These are phyloP conservation scores for Drosophila simulans DNA, from an alignment of 1,140 invertebrate species.

Conservation along the genomic window DNA sequence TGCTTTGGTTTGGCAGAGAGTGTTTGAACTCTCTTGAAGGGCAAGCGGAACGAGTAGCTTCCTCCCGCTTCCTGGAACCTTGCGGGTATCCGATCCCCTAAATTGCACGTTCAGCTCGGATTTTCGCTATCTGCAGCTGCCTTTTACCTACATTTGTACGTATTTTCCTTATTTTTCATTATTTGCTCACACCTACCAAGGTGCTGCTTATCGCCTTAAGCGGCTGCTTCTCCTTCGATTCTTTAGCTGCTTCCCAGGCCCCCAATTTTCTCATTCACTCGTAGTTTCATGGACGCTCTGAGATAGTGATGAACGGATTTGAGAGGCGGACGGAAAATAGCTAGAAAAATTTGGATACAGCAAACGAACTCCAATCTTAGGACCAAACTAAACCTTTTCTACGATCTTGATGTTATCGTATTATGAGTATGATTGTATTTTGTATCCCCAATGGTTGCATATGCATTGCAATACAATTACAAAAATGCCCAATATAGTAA, in stretches of 20 bases:
- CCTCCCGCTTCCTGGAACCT: slow-evolving; percentile 2
- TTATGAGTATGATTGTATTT: too few relatives aligned
- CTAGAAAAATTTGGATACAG: background rate
- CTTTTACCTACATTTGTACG: slow-evolving; percentile 5
- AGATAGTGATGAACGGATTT: slow-evolving; percentile 5
- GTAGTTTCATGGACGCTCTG: background rate
- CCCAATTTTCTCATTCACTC: slow-evolving; percentile 7
- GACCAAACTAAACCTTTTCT: too few relatives aligned
- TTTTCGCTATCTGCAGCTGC: slow-evolving; percentile 21
- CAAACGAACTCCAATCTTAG: too few relatives aligned
- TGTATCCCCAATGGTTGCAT: too few relatives aligned
- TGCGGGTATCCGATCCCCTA: slow-evolving; percentile 17
- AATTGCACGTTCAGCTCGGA: slow-evolving; percentile 23
- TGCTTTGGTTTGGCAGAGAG: slow-evolving; percentile 19
- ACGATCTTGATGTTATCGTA: too few relatives aligned
- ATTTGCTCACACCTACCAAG: slow-evolving; percentile 28
- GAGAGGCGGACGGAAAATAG: background rate
- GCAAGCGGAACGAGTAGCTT: slow-evolving; percentile 43
- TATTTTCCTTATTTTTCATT: slow-evolving; percentile 5
- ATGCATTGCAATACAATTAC: too few relatives aligned
- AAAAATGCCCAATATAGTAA: too few relatives aligned
- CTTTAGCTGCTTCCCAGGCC: slow-evolving; percentile 7
- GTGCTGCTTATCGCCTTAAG: slow-evolving; percentile 44
- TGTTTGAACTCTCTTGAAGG: slow-evolving; percentile 52
- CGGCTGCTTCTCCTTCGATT: slow-evolving; percentile 8